Evolutionary conservation across 92 coral and sea anemone species (phyloP).

Genomic region (Muricea muricata): DNA sequence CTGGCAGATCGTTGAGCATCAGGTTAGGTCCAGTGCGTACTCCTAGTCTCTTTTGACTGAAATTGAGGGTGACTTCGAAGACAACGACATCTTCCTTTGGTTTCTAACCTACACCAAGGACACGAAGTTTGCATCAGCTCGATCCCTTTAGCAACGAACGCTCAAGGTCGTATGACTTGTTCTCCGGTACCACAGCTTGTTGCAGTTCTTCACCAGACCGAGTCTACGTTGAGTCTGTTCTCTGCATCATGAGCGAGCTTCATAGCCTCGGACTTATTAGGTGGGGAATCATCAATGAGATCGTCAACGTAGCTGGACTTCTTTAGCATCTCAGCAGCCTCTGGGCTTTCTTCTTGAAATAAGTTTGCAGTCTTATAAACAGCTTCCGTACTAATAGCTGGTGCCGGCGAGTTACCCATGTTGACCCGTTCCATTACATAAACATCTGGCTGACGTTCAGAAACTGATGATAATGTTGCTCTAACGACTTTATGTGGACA

Average conservation of each 20-base stretch:
- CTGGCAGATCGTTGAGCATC: slow-evolving; percentile 46
- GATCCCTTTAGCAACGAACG: not conserved
- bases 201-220: not conserved
- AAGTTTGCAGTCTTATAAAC: slow-evolving; percentile 69
- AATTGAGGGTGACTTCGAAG: slow-evolving; percentile 57
- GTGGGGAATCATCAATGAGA: too few species aligned
- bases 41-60: slow-evolving; percentile 42
- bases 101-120: slow-evolving; percentile 68
- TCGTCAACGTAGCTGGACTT: slow-evolving; percentile 64
- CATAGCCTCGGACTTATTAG: not conserved
- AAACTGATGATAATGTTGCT: slow-evolving; percentile 72
- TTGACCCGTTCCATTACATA: slow-evolving; percentile 52
- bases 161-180: not conserved
- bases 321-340: slow-evolving; percentile 58
- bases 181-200: not conserved
- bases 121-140: slow-evolving; percentile 47
- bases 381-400: slow-evolving; percentile 74
- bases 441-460: slow-evolving; percentile 46
- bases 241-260: slow-evolving; percentile 46
- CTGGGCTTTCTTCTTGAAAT: slow-evolving; percentile 46
- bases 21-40: slow-evolving; percentile 55
- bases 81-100: slow-evolving; percentile 57
- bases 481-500: slow-evolving; percentile 42
- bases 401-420: slow-evolving; percentile 66
- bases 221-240: slow-evolving; percentile 3